Percentiles rank a stretch among this genome's conserved stretches.
phyloP scores from a whole-genome alignment of 2,888 invertebrate species.

The Ophion costatus region DNA sequence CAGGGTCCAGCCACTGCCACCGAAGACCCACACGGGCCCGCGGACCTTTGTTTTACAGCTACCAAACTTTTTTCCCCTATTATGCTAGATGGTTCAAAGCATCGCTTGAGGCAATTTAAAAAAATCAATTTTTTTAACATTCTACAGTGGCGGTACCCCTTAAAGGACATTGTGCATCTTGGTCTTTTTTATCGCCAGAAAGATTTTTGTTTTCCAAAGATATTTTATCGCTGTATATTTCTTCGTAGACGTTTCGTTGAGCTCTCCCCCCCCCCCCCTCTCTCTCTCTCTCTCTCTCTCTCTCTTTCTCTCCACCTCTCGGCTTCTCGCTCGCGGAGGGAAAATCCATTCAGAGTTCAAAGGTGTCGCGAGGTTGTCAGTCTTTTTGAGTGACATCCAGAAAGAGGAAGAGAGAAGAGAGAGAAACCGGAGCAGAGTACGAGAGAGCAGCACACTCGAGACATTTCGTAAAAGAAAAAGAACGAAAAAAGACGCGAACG shows the following conservation, averaged over 20 bases:
- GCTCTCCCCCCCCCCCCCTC: no score
- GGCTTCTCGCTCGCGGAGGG: neutral
- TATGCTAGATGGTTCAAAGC: no score
- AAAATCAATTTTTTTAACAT: no score
- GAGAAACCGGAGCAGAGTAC: neutral
- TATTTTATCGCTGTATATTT: constrained; percentile 17
- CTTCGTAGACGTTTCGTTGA: neutral
- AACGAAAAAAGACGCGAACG: constrained; percentile 7
- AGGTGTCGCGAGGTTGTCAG: constrained; percentile 45
- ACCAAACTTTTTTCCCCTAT: no score
- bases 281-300: no score
- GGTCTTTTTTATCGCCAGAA: neutral
- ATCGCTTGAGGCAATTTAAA: no score
- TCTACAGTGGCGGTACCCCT: no score
- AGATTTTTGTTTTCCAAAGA: neutral
- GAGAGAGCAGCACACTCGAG: constrained; percentile 6
- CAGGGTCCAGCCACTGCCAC: no score
- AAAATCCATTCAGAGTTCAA: constrained; percentile 45
- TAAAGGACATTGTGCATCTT: neutral
- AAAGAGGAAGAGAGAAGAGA: constrained; percentile 18
- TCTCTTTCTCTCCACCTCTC: neutral
- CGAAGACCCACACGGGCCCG: no score
- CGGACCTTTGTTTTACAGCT: no score
- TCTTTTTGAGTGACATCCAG: constrained; percentile 51
- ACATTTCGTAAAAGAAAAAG: neutral